Evolutionary conservation across 2,797 vertebrate genomes (phyloP).

Genomic region (Chrysolophus pictus): DNA sequence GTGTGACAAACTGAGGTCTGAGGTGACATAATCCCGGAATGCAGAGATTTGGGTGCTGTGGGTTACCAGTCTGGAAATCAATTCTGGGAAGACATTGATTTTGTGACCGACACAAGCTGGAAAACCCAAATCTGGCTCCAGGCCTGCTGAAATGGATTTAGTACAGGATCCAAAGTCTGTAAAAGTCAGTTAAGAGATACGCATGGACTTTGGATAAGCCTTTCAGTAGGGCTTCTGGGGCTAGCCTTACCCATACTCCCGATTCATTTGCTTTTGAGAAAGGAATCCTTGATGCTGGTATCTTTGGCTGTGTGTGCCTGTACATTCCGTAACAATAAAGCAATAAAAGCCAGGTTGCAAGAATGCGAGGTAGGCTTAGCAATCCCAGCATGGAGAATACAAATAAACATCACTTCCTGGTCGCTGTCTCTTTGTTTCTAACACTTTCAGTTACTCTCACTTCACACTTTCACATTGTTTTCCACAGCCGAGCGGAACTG

Average conservation of each 20-base stretch:
- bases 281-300: neutral
- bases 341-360: neutral
- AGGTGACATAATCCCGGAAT: neutral
- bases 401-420: neutral
- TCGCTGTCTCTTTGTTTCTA: constrained; percentile 3
- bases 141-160: neutral
- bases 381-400: neutral
- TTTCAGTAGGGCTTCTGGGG: neutral
- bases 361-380: neutral
- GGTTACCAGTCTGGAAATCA: neutral
- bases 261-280: neutral
- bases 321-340: neutral
- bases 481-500: neutral
- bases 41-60: neutral
- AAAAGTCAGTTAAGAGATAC: neutral
- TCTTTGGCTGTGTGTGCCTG: neutral
- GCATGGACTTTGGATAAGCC: neutral
- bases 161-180: neutral
- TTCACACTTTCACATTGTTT: constrained; percentile 26
- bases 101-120: neutral
- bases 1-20: neutral
- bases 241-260: neutral
- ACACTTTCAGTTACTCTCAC: constrained; percentile 17
- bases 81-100: neutral
- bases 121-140: neutral